These are phyloP conservation scores for Sarcophaga bullata DNA, from an alignment of 1,140 invertebrate genomes.

Conservation along the genomic window DNA sequence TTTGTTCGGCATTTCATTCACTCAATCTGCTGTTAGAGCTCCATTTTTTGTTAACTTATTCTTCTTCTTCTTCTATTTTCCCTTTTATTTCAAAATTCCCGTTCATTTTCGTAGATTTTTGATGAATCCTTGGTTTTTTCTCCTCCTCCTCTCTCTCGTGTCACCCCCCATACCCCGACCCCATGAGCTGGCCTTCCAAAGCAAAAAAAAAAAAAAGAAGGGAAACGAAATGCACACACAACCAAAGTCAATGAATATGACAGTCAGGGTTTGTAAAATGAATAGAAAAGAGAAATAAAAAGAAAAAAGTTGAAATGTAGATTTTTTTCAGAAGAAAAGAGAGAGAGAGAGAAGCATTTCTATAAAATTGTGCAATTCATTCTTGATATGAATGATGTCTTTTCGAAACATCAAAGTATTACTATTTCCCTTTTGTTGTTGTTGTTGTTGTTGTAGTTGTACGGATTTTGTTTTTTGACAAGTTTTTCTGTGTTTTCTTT, in stretches of 20 bases:
- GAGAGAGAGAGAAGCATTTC: not conserved
- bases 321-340: too few relatives aligned
- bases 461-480: not conserved
- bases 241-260: slow-evolving; percentile 16
- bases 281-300: not conserved
- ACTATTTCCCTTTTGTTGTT: not conserved
- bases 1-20: slow-evolving; percentile 17
- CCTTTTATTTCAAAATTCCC: not conserved
- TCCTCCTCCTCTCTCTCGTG: too few relatives aligned
- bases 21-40: not conserved
- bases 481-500: not conserved
- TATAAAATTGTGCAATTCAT: slow-evolving; percentile 5
- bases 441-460: not conserved
- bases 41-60: not conserved
- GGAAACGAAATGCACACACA: not conserved
- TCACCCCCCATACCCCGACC: too few relatives aligned
- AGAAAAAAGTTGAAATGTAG: too few relatives aligned
- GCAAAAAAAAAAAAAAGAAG: too few relatives aligned
- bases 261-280: not conserved
- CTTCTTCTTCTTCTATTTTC: not conserved
- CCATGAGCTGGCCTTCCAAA: too few relatives aligned
- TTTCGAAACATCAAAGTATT: not conserved
- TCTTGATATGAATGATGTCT: slow-evolving; percentile 14
- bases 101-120: slow-evolving; percentile 5
- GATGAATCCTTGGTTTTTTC: not conserved